These are phyloP conservation scores for Willowsia nigromaculata DNA, from an alignment of 2,888 invertebrate genomes.

Conservation along the genomic window DNA sequence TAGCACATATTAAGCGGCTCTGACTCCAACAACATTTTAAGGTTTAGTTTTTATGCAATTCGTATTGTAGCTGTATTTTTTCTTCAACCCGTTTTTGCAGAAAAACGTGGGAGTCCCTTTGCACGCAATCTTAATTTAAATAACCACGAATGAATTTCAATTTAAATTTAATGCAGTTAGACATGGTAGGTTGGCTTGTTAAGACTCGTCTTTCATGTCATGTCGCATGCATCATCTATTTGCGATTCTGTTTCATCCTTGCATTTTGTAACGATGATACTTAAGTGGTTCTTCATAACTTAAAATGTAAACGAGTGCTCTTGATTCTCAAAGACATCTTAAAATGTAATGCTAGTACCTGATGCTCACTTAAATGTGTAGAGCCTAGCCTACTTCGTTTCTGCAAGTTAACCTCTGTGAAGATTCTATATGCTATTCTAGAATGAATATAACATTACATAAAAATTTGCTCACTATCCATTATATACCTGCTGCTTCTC, in stretches of 20 bases:
- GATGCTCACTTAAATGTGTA: not conserved
- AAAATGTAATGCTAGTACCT: not conserved
- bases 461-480: not conserved
- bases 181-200: not conserved
- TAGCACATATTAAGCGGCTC: not conserved
- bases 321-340: constrained; percentile 14
- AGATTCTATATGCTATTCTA: too few species aligned
- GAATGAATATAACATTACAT: not conserved
- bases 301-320: not conserved
- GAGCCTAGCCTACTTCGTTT: too few species aligned
- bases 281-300: not conserved
- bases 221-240: not conserved
- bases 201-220: not conserved
- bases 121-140: not conserved
- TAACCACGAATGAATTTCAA: not conserved
- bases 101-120: not conserved
- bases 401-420: too few species aligned
- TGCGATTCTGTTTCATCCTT: constrained; percentile 5
- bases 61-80: too few species aligned
- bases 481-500: not conserved
- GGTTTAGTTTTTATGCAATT: too few species aligned
- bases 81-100: not conserved
- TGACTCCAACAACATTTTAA: not conserved
- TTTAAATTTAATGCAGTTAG: not conserved
- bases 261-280: not conserved